Percentiles rank a stretch among this genome's conserved stretches.
Conservation (phyloP, 2,888 invertebrate genomes). For the Camptogramma bilineatum region DNA sequence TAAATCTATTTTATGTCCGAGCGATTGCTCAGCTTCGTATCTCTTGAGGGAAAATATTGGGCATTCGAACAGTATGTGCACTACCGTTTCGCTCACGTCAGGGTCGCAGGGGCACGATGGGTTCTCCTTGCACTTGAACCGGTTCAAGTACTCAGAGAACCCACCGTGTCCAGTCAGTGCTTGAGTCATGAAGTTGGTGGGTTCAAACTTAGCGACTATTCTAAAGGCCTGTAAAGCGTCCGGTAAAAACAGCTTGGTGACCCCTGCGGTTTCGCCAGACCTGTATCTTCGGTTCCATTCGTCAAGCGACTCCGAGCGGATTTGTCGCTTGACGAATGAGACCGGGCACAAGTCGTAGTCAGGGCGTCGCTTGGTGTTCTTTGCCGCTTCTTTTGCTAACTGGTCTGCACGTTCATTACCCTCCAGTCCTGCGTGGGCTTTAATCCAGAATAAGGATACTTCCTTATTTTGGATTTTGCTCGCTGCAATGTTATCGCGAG, state of each 20-base stretch:
- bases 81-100: not conserved
- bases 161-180: not conserved
- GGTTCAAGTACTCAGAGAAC: not conserved
- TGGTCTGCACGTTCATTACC: constrained; percentile 5
- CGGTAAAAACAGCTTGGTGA: too few species aligned
- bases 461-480: not conserved
- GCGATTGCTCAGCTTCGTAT: not conserved
- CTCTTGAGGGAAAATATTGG: constrained; percentile 22
- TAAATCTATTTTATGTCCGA: constrained; percentile 23
- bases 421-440: constrained; percentile 4
- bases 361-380: too few species aligned
- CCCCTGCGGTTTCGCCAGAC: too few species aligned
- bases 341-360: too few species aligned
- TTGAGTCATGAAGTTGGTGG: not conserved
- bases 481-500: not conserved
- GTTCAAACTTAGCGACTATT: not conserved
- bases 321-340: too few species aligned
- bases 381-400: not conserved
- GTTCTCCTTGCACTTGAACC: not conserved
- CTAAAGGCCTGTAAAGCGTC: too few species aligned
- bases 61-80: constrained; percentile 25
- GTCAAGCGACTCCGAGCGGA: too few species aligned
- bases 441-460: too few species aligned
- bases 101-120: constrained; percentile 36
- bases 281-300: too few species aligned